phyloP scores from a whole-genome alignment of 1,140 invertebrate genomes.

The Drosophila albomicans region DNA sequence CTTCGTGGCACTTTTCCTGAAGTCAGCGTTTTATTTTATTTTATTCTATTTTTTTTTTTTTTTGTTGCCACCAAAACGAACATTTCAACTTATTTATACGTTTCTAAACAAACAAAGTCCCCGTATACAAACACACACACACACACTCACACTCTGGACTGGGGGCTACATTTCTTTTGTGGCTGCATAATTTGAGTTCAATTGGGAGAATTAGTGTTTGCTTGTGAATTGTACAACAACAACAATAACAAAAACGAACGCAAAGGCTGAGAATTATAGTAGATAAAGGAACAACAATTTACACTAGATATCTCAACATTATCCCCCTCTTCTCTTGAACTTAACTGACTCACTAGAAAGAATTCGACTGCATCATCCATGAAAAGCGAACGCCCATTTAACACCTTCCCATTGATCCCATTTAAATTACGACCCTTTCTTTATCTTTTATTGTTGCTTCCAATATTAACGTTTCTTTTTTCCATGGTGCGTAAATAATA shows the following conservation, averaged over 20 bases:
- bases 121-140: neutral
- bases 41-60: neutral
- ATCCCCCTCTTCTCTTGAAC: neutral
- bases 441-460: conserved; percentile 27
- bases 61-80: conserved; percentile 24
- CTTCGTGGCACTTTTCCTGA: conserved; percentile 33
- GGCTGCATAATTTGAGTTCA: conserved; percentile 61
- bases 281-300: conserved; percentile 17
- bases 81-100: conserved; percentile 63
- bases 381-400: conserved; percentile 25
- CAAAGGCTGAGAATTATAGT: conserved; percentile 11
- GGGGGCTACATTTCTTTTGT: conserved; percentile 33
- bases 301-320: neutral
- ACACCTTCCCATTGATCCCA: conserved; percentile 41
- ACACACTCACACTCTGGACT: conserved; percentile 12
- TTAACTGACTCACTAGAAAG: conserved; percentile 7
- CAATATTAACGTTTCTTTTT: conserved; percentile 14
- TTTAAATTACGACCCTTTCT: conserved; percentile 31
- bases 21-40: conserved; percentile 5
- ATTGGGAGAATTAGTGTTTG: conserved; percentile 66
- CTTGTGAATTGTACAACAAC: conserved; percentile 50
- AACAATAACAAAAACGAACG: conserved; percentile 26
- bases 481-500: neutral
- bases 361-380: conserved; percentile 19
- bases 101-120: conserved; percentile 63